These are phyloP conservation scores for Papilio dardanus DNA, from an alignment of 1,140 invertebrate species.

Conservation along the genomic window DNA sequence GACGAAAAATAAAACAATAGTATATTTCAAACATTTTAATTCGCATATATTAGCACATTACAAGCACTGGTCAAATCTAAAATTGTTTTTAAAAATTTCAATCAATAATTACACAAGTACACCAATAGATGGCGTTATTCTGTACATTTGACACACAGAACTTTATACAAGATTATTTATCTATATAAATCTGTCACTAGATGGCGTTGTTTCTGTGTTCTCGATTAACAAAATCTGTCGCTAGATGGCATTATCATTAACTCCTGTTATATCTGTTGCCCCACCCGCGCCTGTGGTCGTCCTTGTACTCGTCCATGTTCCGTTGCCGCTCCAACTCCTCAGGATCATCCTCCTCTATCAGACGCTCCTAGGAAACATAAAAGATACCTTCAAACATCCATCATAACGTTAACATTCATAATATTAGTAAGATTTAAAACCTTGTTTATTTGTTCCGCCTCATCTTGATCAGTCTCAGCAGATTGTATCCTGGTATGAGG, in stretches of 20 bases:
- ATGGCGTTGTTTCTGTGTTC: not conserved
- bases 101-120: not conserved
- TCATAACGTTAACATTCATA: not conserved
- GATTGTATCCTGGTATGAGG: conserved; percentile 65
- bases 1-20: not conserved
- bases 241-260: conserved; percentile 67
- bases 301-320: conserved; percentile 96
- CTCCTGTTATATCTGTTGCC: conserved; percentile 94
- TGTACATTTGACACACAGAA: too few relatives aligned
- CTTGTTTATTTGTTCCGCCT: conserved; percentile 62
- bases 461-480: conserved; percentile 59
- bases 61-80: conserved; percentile 3
- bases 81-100: not conserved
- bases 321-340: conserved; percentile 86
- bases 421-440: conserved; percentile 37
- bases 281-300: conserved; percentile 93
- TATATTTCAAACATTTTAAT: conserved; percentile 2
- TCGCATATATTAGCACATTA: conserved; percentile 18
- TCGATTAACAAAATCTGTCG: not conserved
- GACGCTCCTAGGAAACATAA: conserved; percentile 79
- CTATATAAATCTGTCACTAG: not conserved
- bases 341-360: conserved; percentile 90
- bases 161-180: too few relatives aligned
- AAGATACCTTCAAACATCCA: conserved; percentile 4
- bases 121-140: conserved; percentile 14